Percentiles rank a stretch among this genome's conserved stretches.
These are phyloP conservation scores for Pseudopleuronectes americanus DNA, from an alignment of 2,797 vertebrate species.

Conservation along the genomic window DNA sequence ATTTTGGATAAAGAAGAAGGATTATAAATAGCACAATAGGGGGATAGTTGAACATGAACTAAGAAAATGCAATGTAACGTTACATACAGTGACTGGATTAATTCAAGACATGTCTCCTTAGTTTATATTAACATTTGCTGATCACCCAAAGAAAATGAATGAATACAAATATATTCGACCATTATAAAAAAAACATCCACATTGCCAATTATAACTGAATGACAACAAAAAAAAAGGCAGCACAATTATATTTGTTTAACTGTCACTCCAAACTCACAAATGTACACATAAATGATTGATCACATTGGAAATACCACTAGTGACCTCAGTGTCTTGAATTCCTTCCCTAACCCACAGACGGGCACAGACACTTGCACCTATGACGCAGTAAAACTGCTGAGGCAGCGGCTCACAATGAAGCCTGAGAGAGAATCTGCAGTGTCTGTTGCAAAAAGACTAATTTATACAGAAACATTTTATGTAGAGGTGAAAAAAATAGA, in stretches of 20 bases:
- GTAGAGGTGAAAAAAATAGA: background rate
- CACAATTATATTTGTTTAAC: background rate
- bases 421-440: conserved; percentile 63
- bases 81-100: background rate
- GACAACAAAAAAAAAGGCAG: conserved; percentile 1
- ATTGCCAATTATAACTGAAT: background rate
- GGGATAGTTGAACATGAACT: background rate
- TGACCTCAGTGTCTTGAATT: conserved; percentile 7
- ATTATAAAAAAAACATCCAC: conserved; percentile 1
- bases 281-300: background rate
- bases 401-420: conserved; percentile 38
- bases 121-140: no score
- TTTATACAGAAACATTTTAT: background rate
- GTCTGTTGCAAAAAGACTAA: conserved; percentile 29
- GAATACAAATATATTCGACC: background rate
- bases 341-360: conserved; percentile 22
- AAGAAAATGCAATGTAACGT: background rate
- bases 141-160: no score
- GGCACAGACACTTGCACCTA: conserved; percentile 22
- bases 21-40: background rate
- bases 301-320: background rate
- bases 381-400: conserved; percentile 66
- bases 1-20: conserved; percentile 1
- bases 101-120: background rate
- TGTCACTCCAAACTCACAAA: background rate